phyloP scores from a whole-genome alignment of 2,797 vertebrate genomes.

The Halcyon leucocephala region DNA sequence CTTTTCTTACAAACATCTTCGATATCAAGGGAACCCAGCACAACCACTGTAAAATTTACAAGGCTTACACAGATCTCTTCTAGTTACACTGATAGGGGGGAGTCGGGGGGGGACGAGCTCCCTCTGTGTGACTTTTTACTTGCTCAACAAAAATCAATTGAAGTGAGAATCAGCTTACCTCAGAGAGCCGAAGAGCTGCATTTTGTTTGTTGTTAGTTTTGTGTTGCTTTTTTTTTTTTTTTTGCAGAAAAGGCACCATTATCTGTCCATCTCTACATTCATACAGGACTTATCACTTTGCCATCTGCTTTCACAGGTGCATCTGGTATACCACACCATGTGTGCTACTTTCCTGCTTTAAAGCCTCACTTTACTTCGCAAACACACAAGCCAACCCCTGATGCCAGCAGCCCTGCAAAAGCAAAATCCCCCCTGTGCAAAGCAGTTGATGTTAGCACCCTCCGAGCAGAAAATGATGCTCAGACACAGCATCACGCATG shows the following conservation, averaged over 20 bases:
- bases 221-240: background rate
- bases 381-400: background rate
- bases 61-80: background rate
- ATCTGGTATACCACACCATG: background rate
- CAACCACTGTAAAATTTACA: background rate
- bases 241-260: background rate
- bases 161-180: background rate
- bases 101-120: background rate
- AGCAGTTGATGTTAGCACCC: fast-evolving
- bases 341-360: background rate
- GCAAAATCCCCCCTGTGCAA: fast-evolving
- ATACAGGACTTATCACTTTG: background rate
- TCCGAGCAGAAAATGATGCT: background rate
- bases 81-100: background rate
- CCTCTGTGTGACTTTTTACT: background rate
- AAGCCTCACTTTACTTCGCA: background rate
- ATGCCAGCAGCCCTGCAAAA: background rate
- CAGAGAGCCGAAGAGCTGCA: background rate
- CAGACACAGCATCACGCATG: background rate
- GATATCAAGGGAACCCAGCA: background rate
- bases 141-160: background rate
- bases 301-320: slow-evolving; percentile 37
- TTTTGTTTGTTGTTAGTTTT: background rate
- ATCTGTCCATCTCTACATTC: background rate
- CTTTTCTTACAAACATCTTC: background rate